phyloP scores from a whole-genome alignment of 2,113 vertebrate genomes.

The Xenopus borealis region DNA sequence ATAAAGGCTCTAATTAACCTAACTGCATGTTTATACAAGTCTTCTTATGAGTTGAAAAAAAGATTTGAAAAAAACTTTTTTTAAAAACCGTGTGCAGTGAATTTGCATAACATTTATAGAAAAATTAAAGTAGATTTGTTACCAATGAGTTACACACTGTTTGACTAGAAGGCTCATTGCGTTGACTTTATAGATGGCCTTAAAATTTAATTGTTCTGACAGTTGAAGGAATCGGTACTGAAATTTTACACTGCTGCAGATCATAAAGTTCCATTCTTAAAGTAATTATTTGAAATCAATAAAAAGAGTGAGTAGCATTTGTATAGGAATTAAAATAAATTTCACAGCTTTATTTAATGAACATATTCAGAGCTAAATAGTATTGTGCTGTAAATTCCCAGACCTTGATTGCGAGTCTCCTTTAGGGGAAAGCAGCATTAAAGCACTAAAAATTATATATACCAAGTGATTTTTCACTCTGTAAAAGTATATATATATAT shows the following conservation, averaged over 20 bases:
- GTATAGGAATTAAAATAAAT: neutral
- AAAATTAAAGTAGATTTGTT: neutral
- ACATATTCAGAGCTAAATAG: too few species aligned
- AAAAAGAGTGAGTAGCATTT: neutral
- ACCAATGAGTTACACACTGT: neutral
- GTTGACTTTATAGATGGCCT: conserved; percentile 16
- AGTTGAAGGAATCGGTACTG: conserved; percentile 9
- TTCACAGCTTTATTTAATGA: neutral
- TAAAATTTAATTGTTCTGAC: neutral
- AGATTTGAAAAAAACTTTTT: too few species aligned
- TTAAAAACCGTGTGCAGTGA: too few species aligned
- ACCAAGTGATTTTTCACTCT: too few species aligned
- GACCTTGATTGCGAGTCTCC: too few species aligned
- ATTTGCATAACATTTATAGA: conserved; percentile 2
- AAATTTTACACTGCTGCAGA: conserved; percentile 3
- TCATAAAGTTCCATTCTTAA: conserved; percentile 26
- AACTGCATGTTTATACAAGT: too few species aligned
- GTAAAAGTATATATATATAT: too few species aligned
- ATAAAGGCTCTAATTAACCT: too few species aligned
- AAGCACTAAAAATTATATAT: too few species aligned
- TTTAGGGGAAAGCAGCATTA: too few species aligned
- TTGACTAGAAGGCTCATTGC: conserved; percentile 1
- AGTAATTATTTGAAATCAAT: conserved; percentile 18
- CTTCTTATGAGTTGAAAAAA: too few species aligned
- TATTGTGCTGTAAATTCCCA: too few species aligned